Percentiles rank a stretch among this genome's conserved stretches.
phyloP scores from a whole-genome alignment of 2,113 vertebrate genomes.

The Anolis sagrei region DNA sequence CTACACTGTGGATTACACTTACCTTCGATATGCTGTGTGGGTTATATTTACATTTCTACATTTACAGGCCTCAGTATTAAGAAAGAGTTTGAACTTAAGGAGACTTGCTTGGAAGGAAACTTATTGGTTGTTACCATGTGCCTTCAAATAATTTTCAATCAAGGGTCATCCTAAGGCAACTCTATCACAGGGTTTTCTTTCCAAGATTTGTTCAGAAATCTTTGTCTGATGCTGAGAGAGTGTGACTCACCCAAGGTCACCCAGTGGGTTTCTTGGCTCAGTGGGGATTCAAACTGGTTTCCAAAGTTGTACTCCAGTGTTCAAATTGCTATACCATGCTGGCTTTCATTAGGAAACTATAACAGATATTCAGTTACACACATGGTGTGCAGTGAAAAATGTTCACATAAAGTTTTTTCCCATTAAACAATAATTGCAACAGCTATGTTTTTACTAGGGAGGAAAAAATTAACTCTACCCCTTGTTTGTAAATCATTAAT shows the following conservation, averaged over 20 bases:
- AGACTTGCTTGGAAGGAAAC: neutral
- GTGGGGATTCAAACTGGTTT: no score
- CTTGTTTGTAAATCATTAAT: neutral
- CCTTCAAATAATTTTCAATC: no score
- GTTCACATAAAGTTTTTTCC: neutral
- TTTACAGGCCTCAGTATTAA: neutral
- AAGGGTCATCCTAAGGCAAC: no score
- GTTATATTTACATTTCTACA: neutral
- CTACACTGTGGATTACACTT: neutral
- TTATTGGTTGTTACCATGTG: neutral
- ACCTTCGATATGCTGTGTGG: no score
- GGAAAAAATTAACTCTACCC: no score
- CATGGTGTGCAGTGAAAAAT: neutral
- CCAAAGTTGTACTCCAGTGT: no score
- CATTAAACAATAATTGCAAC: neutral
- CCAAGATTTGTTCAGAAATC: no score
- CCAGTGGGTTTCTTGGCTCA: no score
- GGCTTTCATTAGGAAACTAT: neutral
- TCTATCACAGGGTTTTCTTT: no score
- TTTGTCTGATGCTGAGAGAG: no score
- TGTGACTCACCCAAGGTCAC: no score
- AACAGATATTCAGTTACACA: neutral
- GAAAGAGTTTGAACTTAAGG: neutral
- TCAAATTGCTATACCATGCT: no score
- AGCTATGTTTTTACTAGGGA: neutral